Percentiles rank a stretch among this genome's conserved stretches.
These are phyloP conservation scores for Zaprionus lachaisei DNA, from an alignment of 1,140 invertebrate genomes.

Conservation along the genomic window DNA sequence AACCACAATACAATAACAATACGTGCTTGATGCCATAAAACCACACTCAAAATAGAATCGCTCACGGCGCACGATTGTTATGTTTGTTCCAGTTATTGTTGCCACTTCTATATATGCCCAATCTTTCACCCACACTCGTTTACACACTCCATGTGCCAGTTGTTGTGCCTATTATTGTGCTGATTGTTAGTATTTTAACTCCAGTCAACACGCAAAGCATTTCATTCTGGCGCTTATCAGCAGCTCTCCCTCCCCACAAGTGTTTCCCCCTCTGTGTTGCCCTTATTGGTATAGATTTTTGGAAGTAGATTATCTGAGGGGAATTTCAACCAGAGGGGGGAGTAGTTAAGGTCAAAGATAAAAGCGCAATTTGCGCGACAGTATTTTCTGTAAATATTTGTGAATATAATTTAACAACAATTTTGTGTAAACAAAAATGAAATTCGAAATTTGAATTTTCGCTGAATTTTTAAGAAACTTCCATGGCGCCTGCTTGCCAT, in stretches of 20 bases:
- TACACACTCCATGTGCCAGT: too few relatives aligned
- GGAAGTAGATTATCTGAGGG: neutral
- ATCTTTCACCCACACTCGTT: neutral
- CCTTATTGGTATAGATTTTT: neutral
- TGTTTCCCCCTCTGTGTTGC: neutral
- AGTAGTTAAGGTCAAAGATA: neutral
- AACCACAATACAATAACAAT: neutral
- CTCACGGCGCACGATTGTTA: constrained; percentile 6
- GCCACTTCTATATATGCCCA: neutral
- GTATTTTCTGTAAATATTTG: constrained; percentile 3
- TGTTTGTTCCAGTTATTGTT: constrained; percentile 23
- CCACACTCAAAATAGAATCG: neutral
- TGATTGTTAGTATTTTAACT: constrained; percentile 27
- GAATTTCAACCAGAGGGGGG: neutral
- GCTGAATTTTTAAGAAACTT: neutral
- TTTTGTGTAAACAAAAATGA: constrained; percentile 6
- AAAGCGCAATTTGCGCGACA: neutral
- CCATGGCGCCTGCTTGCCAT: constrained; percentile 25
- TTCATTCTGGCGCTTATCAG: constrained; percentile 29
- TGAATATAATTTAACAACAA: neutral
- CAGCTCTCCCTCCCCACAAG: neutral
- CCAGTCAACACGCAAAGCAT: constrained; percentile 36
- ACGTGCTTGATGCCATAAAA: neutral
- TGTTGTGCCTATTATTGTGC: constrained; percentile 1
- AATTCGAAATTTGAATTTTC: neutral